Conservation (phyloP, 2,113 vertebrate species). For the Tetrao urogallus region DNA sequence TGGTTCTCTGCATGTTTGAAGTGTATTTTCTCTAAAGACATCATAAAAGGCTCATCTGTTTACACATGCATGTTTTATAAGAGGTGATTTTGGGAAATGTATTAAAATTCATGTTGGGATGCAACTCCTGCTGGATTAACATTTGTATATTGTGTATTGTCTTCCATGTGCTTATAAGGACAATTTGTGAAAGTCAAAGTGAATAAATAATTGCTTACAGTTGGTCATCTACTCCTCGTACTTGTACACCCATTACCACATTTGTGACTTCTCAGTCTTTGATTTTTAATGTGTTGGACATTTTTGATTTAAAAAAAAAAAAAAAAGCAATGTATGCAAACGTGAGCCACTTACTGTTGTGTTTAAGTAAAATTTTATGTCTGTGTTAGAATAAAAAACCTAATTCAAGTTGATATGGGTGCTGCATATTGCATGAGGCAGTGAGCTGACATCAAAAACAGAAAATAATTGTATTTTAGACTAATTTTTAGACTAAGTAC, state of each 20-base stretch:
- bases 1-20: fast-evolving
- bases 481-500: slow-evolving; percentile 54
- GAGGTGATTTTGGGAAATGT: not conserved
- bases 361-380: slow-evolving; percentile 71
- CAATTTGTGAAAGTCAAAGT: not conserved
- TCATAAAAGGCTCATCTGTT: not conserved
- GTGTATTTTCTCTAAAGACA: not conserved
- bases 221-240: not conserved
- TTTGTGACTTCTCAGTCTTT: not conserved
- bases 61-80: not conserved
- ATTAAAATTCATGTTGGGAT: not conserved
- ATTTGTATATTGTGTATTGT: not conserved
- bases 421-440: slow-evolving; percentile 64
- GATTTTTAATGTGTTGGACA: not conserved
- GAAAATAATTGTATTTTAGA: slow-evolving; percentile 61
- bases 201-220: not conserved
- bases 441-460: slow-evolving; percentile 59
- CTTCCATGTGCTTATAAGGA: not conserved
- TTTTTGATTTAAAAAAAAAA: slow-evolving; percentile 42
- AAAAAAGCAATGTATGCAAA: slow-evolving; percentile 21
- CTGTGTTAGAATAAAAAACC: slow-evolving; percentile 68
- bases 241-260: not conserved
- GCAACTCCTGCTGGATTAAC: not conserved
- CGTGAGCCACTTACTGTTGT: slow-evolving; percentile 54
- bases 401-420: slow-evolving; percentile 57